phyloP scores from a whole-genome alignment of 2,113 vertebrate species.

The Caretta caretta region DNA sequence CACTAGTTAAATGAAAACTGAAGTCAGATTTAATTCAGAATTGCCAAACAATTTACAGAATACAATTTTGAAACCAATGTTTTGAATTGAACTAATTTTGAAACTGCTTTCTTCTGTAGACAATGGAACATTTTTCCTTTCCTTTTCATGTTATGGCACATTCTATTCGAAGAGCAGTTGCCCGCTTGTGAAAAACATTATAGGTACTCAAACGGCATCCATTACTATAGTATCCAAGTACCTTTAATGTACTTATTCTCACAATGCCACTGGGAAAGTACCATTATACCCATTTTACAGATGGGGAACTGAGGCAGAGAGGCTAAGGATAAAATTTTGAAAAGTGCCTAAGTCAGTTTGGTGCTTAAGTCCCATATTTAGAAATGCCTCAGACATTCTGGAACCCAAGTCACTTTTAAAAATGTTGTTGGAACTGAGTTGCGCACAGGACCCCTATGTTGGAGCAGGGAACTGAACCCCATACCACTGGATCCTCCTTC shows the following conservation, averaged over 20 bases:
- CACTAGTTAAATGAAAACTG: not conserved
- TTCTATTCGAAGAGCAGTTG: not conserved
- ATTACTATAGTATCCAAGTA: not conserved
- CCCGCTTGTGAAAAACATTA: not conserved
- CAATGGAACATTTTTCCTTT: not conserved
- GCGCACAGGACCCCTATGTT: too few species aligned
- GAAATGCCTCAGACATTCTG: not conserved
- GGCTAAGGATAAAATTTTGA: not conserved
- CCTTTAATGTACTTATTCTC: not conserved
- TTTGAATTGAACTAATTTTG: not conserved
- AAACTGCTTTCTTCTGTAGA: accelerated
- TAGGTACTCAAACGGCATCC: not conserved
- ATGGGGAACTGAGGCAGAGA: not conserved
- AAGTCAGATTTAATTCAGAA: not conserved
- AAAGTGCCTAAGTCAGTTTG: not conserved
- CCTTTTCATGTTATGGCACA: not conserved
- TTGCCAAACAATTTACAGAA: accelerated
- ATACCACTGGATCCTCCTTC: not conserved
- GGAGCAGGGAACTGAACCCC: not conserved
- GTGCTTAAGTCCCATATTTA: not conserved
- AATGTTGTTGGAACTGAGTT: not conserved
- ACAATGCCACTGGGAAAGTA: not conserved
- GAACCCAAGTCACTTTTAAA: not conserved
- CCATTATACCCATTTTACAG: not conserved
- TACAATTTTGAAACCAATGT: not conserved